Evolutionary conservation across 2,113 vertebrate genomes (phyloP).

Genomic region (Chiloscyllium plagiosum): DNA sequence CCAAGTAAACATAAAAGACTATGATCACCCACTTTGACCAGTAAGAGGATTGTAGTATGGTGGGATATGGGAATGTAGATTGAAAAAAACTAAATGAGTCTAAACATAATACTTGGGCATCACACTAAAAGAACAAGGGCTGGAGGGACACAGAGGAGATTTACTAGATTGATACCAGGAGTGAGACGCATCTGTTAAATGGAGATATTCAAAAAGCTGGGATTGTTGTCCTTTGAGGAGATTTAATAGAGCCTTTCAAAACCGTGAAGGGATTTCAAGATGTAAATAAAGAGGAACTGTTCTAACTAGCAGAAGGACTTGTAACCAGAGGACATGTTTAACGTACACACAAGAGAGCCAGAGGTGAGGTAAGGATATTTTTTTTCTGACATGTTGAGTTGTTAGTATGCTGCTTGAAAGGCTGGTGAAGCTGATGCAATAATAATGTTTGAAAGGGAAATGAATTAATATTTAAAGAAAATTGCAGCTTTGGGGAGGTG

Average conservation of each 20-base stretch:
- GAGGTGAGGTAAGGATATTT: not conserved
- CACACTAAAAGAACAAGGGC: not conserved
- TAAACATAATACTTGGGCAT: not conserved
- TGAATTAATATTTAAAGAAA: not conserved
- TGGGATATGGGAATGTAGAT: not conserved
- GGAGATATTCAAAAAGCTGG: not conserved
- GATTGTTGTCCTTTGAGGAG: not conserved
- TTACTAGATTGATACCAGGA: not conserved
- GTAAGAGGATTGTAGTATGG: not conserved
- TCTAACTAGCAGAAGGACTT: not conserved
- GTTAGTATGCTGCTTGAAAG: not conserved
- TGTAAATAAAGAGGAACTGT: not conserved
- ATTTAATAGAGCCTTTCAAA: not conserved
- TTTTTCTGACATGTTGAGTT: not conserved
- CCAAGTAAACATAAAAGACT: not conserved
- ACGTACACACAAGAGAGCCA: not conserved
- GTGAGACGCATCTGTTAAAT: not conserved
- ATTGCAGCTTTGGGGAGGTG: not conserved
- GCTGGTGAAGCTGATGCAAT: not conserved
- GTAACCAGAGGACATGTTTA: not conserved
- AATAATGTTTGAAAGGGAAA: not conserved
- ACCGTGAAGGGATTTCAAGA: not conserved
- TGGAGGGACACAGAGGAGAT: not conserved
- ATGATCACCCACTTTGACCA: not conserved
- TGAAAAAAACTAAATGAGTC: not conserved